Conservation (phyloP, 2,888 invertebrate genomes). For the Perdita meconis region DNA sequence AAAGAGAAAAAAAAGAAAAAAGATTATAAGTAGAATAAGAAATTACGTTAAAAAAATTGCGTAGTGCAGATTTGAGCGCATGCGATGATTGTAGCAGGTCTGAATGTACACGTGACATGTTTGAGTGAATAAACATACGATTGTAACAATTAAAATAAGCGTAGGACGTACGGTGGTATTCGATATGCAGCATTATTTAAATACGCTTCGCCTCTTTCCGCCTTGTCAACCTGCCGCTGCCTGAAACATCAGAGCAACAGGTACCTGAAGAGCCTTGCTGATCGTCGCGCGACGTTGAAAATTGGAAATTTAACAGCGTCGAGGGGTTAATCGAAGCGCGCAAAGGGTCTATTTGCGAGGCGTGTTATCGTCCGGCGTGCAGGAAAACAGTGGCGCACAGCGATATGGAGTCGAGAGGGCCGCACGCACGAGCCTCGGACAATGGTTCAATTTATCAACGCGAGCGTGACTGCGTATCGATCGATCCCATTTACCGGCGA, state of each 20-base stretch:
- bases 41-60: too few species aligned
- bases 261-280: not conserved
- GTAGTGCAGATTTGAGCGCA: too few species aligned
- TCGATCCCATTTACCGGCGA: conserved; percentile 30
- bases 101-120: too few species aligned
- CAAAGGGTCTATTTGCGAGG: not conserved
- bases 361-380: not conserved
- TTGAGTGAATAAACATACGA: too few species aligned
- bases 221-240: too few species aligned
- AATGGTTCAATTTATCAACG: conserved; percentile 49
- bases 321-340: not conserved
- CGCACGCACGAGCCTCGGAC: not conserved
- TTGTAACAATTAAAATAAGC: too few species aligned
- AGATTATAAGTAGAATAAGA: too few species aligned
- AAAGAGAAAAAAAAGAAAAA: too few species aligned
- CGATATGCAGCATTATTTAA: too few species aligned
- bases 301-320: not conserved
- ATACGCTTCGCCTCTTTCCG: too few species aligned
- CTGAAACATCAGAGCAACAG: conserved; percentile 7
- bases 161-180: too few species aligned
- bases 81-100: too few species aligned
- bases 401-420: not conserved
- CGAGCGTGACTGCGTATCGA: conserved; percentile 54
- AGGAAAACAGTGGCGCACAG: not conserved
- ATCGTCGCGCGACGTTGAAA: not conserved